These are phyloP conservation scores for Myotis daubentonii DNA, from an alignment of 2,797 vertebrate species.

Conservation along the genomic window DNA sequence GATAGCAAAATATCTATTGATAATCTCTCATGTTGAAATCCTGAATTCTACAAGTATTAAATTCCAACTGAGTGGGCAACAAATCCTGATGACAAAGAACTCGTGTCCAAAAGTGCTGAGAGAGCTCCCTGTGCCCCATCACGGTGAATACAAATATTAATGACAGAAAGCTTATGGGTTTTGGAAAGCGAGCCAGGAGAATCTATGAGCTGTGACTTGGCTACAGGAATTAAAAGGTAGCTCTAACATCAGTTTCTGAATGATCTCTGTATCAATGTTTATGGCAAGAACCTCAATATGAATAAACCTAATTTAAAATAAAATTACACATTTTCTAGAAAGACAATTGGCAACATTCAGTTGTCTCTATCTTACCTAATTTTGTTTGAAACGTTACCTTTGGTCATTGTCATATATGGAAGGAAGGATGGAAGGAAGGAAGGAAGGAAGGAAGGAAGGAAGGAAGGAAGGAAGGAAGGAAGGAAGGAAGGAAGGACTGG, in stretches of 20 bases:
- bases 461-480: no score
- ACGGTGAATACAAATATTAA: neutral
- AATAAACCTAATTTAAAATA: neutral
- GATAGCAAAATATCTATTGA: neutral
- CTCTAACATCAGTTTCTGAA: neutral
- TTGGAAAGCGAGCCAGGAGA: neutral
- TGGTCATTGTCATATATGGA: neutral
- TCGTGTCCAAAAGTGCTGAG: neutral
- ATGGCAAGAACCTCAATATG: neutral
- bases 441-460: no score
- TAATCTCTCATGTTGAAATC: neutral
- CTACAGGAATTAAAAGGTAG: neutral
- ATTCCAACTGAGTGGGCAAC: neutral
- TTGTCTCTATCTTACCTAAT: neutral
- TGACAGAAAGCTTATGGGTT: neutral
- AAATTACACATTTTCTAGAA: neutral
- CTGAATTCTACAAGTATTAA: neutral
- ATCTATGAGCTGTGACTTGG: neutral
- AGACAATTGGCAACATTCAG: neutral
- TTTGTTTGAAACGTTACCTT: neutral
- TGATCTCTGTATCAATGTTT: neutral
- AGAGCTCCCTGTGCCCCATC: neutral
- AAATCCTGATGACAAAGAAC: slow-evolving; percentile 8
- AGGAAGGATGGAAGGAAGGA: neutral
- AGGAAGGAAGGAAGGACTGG: neutral